These are phyloP conservation scores for Stomatorhinus walkeri DNA, from an alignment of 2,797 vertebrate genomes.

Conservation along the genomic window DNA sequence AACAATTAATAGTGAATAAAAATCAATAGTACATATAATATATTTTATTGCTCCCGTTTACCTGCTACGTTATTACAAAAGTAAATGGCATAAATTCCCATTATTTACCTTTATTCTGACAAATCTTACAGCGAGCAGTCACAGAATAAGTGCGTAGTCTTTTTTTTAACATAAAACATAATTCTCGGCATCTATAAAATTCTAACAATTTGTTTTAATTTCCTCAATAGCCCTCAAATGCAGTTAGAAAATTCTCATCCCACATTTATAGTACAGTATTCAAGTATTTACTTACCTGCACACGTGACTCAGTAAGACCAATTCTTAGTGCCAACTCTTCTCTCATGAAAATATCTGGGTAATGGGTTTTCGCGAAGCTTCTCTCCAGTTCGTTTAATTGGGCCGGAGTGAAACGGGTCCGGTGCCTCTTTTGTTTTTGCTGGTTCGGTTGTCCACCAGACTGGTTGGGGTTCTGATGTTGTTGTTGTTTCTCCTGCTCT, in stretches of 20 bases:
- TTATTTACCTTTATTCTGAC: not conserved
- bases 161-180: not conserved
- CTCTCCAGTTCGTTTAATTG: slow-evolving; percentile 94
- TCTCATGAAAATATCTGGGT: slow-evolving; percentile 98
- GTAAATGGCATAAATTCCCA: not conserved
- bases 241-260: not conserved
- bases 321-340: slow-evolving; percentile 95
- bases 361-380: slow-evolving; percentile 94
- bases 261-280: not conserved
- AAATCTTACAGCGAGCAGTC: not conserved
- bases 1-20: not conserved
- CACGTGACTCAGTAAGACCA: slow-evolving; percentile 90
- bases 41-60: not conserved
- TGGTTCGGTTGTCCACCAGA: slow-evolving; percentile 67
- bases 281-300: slow-evolving; percentile 69
- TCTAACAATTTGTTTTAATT: not conserved
- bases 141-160: not conserved
- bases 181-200: not conserved
- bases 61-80: not conserved
- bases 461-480: slow-evolving; percentile 72
- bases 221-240: not conserved
- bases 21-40: not conserved
- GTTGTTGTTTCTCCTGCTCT: slow-evolving; percentile 85
- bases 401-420: slow-evolving; percentile 91
- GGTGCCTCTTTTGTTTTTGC: slow-evolving; percentile 90